phyloP scores from a whole-genome alignment of 2,797 vertebrate genomes.

The Furcifer pardalis region DNA sequence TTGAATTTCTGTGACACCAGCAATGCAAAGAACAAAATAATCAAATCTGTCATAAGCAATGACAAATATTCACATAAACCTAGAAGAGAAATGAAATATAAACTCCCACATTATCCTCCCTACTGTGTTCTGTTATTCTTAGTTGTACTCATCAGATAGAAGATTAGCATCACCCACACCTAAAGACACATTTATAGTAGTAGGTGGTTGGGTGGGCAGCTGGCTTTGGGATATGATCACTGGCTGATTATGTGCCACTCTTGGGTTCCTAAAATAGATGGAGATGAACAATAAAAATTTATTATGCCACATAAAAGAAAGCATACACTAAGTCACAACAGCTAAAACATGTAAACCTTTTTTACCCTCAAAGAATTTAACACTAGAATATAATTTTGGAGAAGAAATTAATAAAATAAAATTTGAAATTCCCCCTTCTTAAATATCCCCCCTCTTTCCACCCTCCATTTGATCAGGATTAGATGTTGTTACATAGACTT shows the following conservation, averaged over 20 bases:
- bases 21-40: constrained; percentile 17
- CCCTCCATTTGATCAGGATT: background rate
- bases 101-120: constrained; percentile 26
- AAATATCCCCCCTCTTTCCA: background rate
- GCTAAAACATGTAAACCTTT: background rate
- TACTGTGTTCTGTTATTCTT: constrained; percentile 31
- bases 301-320: constrained; percentile 12
- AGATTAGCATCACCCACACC: constrained; percentile 25
- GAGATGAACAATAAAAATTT: constrained; percentile 3
- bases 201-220: background rate
- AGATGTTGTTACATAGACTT: background rate
- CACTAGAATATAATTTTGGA: background rate
- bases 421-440: background rate
- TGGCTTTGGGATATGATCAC: constrained; percentile 2
- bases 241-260: constrained; percentile 8
- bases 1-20: background rate
- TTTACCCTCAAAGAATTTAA: background rate
- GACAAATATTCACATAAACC: constrained; percentile 28
- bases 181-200: constrained; percentile 10
- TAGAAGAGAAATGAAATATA: constrained; percentile 22
- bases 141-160: constrained; percentile 21
- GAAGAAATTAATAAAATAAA: background rate
- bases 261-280: background rate
- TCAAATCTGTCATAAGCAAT: constrained; percentile 8
- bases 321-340: background rate